Evolutionary conservation across 2,888 invertebrate genomes (phyloP).

Genomic region (Metallyticus violacea): DNA sequence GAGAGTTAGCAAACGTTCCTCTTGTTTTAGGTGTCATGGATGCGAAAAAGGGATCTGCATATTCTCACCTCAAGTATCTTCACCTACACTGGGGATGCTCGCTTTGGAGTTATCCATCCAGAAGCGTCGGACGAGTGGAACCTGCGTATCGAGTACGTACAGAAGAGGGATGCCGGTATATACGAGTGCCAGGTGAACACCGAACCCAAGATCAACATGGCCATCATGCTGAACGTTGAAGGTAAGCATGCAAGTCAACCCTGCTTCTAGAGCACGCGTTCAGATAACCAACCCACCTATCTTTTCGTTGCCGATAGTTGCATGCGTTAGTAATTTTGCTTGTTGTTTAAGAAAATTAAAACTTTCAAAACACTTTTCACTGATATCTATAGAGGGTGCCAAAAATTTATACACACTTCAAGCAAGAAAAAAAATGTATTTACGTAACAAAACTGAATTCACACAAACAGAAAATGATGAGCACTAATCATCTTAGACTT

Average conservation of each 20-base stretch:
- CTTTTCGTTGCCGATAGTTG: no score
- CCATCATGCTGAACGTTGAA: slow-evolving; percentile 74
- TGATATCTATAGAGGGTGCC: no score
- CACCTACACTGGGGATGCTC: slow-evolving; percentile 83
- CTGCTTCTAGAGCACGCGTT: not conserved
- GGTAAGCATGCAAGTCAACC: slow-evolving; percentile 53
- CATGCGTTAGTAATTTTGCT: no score
- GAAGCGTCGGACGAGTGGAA: slow-evolving; percentile 86
- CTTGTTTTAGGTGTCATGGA: slow-evolving; percentile 75
- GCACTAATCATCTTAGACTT: no score
- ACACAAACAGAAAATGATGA: no score
- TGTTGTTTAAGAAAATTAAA: no score
- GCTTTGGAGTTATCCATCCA: slow-evolving; percentile 82
- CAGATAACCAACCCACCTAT: not conserved
- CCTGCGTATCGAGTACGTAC: slow-evolving; percentile 78
- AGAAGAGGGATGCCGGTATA: slow-evolving; percentile 77
- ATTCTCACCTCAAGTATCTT: slow-evolving; percentile 81
- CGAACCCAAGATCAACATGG: slow-evolving; percentile 85
- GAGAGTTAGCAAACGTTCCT: no score
- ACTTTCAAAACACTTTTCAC: no score
- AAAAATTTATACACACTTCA: no score
- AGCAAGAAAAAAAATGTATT: no score
- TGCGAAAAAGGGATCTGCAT: slow-evolving; percentile 77
- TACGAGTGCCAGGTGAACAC: slow-evolving; percentile 90
- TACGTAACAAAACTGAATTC: no score